Percentiles rank a stretch among this genome's conserved stretches.
Evolutionary conservation across 2,113 vertebrate species (phyloP).

Genomic region (Stegostoma tigrinum): DNA sequence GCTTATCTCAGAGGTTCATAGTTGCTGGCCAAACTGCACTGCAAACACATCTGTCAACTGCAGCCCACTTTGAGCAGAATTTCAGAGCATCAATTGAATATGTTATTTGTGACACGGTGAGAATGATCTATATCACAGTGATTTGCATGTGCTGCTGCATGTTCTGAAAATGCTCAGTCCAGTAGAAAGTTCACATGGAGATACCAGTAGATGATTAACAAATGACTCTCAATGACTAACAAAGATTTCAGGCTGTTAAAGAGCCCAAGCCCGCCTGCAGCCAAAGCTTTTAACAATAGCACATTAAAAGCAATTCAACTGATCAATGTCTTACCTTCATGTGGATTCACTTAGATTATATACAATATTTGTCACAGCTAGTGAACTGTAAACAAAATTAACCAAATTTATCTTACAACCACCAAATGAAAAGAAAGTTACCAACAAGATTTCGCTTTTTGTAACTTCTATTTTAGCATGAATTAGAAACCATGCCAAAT

Average conservation of each 20-base stretch:
- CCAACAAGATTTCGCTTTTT: not conserved
- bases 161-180: not conserved
- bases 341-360: not conserved
- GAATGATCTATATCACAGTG: not conserved
- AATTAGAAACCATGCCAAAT: not conserved
- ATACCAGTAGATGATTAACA: not conserved
- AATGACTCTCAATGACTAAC: no score
- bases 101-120: not conserved
- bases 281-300: not conserved
- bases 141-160: not conserved
- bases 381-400: no score
- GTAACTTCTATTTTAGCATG: not conserved
- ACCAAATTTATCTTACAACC: not conserved
- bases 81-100: not conserved
- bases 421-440: not conserved
- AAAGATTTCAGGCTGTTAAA: not conserved
- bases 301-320: not conserved
- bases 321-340: not conserved
- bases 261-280: not conserved
- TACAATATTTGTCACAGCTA: not conserved
- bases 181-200: not conserved
- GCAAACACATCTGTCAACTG: not conserved
- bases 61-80: not conserved
- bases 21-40: not conserved
- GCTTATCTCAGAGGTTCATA: not conserved